Conservation (phyloP, 2,113 vertebrate species). For the Zeus faber region DNA sequence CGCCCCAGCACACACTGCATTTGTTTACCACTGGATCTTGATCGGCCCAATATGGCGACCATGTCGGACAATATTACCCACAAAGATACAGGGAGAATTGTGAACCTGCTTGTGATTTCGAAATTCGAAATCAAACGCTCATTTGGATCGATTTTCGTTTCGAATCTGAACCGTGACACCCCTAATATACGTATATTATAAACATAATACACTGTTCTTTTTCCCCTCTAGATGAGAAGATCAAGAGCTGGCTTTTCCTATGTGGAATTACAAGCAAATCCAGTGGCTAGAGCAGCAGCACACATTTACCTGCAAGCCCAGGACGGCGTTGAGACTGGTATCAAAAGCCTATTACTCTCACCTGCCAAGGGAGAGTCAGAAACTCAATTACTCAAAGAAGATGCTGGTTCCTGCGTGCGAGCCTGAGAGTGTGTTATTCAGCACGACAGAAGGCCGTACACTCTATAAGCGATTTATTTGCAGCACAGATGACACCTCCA, state of each 20-base stretch:
- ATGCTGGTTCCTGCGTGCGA: slow-evolving; percentile 23
- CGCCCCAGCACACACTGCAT: too few relatives aligned
- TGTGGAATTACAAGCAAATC: slow-evolving; percentile 1
- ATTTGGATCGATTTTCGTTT: too few relatives aligned
- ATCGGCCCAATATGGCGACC: too few relatives aligned
- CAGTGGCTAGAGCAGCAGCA: background rate
- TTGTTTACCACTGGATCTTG: too few relatives aligned
- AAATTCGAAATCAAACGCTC: too few relatives aligned
- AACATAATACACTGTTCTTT: too few relatives aligned
- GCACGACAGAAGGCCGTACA: slow-evolving; percentile 38
- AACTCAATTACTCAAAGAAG: slow-evolving; percentile 41
- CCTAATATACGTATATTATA: too few relatives aligned
- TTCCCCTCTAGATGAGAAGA: too few relatives aligned
- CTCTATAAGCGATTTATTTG: slow-evolving; percentile 53
- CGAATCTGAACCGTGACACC: too few relatives aligned
- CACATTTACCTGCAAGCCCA: slow-evolving; percentile 15
- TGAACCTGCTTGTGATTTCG: too few relatives aligned
- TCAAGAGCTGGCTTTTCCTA: background rate
- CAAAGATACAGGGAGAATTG: too few relatives aligned
- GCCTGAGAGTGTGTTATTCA: slow-evolving; percentile 18
- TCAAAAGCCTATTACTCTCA: slow-evolving; percentile 27
- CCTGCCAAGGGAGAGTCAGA: slow-evolving; percentile 14
- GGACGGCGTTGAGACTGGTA: background rate
- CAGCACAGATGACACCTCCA: slow-evolving; percentile 48
- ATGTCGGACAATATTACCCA: too few relatives aligned